Evolutionary conservation across 2,888 invertebrate genomes (phyloP), one percentile per base, ranked within the genome.

Genomic region (Hypercompe scribonia): DNA sequence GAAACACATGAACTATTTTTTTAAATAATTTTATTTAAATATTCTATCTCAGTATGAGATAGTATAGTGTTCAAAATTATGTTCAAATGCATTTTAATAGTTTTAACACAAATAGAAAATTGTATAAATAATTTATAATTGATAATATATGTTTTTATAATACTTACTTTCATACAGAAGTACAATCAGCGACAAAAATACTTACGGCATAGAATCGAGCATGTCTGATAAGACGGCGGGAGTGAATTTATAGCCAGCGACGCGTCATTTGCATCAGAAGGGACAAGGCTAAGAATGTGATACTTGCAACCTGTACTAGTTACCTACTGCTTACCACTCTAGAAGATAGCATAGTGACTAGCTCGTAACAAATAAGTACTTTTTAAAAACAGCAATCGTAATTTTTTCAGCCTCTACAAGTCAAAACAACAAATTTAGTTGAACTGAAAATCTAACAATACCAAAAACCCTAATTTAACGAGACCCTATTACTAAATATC

Each of bases 211-310:
- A 81, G 75, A 81, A 85, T 85, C 78, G 78, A 81, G 78, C 79
- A 81, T 76, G 85, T 77, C 76, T 77, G 84, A 84, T 84, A 85
- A 82, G 77, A 78, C 77, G 75, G 77, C 79, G 72, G 61, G 75
- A 74, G 80, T 73, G 76, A 81, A 85, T 84, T 86, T 85, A 85
- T 82, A 69, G 80, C 77, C 65, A 73, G 61, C 79, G 81, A 76
- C 78, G 71, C 79, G 76, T 80, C 82, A 84, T 86, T 85, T 85
- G 82, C 84, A 85, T 86, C 84, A 81, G 84, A 81, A 80, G 86
- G 79, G 79, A 82, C 81, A 80, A 74, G 46, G 73, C 73, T 67
- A 82, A 81, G 84, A 85, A 85, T 85, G 86, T 77, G 81, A 76
- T 76, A 77, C 82, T 81, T 81, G 86, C 86, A 84, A 80, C 42